Evolutionary conservation across 2,888 invertebrate species (phyloP).

Genomic region (Leptogaster cylindrica): DNA sequence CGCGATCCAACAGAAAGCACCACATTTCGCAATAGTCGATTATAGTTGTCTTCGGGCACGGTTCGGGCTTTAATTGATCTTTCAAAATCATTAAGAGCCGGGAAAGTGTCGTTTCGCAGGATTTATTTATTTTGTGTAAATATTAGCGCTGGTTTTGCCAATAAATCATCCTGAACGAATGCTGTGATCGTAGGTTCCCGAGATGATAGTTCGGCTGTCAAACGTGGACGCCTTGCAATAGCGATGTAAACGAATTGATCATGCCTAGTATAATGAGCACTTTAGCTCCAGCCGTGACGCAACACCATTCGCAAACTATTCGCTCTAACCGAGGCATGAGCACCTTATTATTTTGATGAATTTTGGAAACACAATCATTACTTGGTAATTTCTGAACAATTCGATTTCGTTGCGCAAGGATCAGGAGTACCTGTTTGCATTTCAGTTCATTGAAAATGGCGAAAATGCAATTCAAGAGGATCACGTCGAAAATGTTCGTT

Average conservation of each 20-base stretch:
- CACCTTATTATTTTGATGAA: slow-evolving; percentile 29
- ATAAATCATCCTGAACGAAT: slow-evolving; percentile 17
- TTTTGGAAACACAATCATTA: slow-evolving; percentile 20
- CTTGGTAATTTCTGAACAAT: slow-evolving; percentile 1
- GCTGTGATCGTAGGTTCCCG: slow-evolving; percentile 13
- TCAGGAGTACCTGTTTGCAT: too few relatives aligned
- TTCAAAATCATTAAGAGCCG: slow-evolving; percentile 1
- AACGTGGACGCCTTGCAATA: not conserved
- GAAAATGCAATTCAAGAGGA: too few relatives aligned
- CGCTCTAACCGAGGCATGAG: slow-evolving; percentile 4
- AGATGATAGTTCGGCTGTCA: slow-evolving; percentile 7
- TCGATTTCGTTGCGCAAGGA: slow-evolving; percentile 20
- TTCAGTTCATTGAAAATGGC: too few relatives aligned
- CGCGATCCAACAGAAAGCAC: not conserved
- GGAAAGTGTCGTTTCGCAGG: slow-evolving; percentile 16
- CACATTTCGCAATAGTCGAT: slow-evolving; percentile 8
- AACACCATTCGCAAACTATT: not conserved
- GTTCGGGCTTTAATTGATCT: slow-evolving; percentile 36
- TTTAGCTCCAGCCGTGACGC: slow-evolving; percentile 22
- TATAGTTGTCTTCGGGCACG: slow-evolving; percentile 23
- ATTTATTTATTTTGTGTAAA: slow-evolving; percentile 39
- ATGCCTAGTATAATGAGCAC: slow-evolving; percentile 34
- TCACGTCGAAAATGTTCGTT: too few relatives aligned
- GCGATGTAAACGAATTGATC: slow-evolving; percentile 16
- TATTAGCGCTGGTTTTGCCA: slow-evolving; percentile 27